Evolutionary conservation across 2,888 invertebrate genomes (phyloP).

Genomic region (Lepeophtheirus nordmannii): DNA sequence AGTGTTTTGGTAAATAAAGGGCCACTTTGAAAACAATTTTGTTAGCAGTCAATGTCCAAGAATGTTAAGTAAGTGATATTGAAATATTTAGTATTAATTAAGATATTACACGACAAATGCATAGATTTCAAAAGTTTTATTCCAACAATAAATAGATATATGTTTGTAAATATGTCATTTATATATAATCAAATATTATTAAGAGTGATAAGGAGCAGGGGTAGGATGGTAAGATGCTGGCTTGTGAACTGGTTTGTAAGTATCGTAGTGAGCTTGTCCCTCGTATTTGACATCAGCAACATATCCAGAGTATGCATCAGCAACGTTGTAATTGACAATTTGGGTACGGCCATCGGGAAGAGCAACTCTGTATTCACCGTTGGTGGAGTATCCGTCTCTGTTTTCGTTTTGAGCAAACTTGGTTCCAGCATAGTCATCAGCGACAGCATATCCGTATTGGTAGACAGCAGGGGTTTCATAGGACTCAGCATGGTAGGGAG

Average conservation of each 20-base stretch:
- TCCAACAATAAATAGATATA: no score
- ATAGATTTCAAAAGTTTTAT: no score
- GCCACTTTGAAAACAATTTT: no score
- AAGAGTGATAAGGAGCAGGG: background rate
- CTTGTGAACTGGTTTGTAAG: background rate
- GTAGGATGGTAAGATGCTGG: background rate
- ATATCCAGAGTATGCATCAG: conserved; percentile 6
- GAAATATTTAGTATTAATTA: no score
- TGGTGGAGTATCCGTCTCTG: conserved; percentile 5
- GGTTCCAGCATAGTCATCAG: conserved; percentile 1
- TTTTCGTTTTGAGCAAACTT: conserved; percentile 2
- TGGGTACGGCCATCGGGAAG: conserved; percentile 4
- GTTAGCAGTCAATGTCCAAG: no score
- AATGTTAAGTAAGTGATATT: no score
- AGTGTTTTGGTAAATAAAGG: no score
- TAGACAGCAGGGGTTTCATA: background rate
- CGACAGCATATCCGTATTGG: conserved; percentile 7
- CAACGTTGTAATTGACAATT: conserved; percentile 9
- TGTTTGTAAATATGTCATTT: no score
- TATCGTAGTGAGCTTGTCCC: background rate
- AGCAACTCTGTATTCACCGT: conserved; percentile 1
- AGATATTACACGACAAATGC: no score
- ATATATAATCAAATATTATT: no score
- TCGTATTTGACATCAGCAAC: conserved; percentile 1
- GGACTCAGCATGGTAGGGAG: no score